These are phyloP conservation scores for Halcyon chelicuti DNA, from an alignment of 2,797 vertebrate species.

Conservation along the genomic window DNA sequence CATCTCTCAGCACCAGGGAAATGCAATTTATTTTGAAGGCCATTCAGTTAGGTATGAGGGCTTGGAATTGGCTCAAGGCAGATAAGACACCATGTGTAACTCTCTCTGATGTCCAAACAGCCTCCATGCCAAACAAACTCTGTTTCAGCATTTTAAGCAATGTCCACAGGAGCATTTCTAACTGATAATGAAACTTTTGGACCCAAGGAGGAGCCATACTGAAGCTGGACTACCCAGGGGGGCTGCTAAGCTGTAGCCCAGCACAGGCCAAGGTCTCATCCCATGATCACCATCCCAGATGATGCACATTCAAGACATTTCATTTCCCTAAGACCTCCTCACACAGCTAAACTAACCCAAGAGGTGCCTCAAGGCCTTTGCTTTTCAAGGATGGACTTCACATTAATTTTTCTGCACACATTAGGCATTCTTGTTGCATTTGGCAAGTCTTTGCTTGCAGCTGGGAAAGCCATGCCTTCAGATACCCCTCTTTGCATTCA, in stretches of 20 bases:
- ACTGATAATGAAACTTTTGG: background rate
- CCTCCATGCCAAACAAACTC: background rate
- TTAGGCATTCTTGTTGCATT: background rate
- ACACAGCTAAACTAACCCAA: background rate
- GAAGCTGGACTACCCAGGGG: accelerated
- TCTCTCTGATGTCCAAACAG: background rate
- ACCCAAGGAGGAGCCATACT: background rate
- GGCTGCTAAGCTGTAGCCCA: background rate
- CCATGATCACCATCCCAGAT: background rate
- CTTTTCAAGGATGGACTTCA: background rate
- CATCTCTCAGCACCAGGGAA: background rate
- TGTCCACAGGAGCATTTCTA: background rate
- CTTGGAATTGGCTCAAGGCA: background rate
- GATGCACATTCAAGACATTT: background rate
- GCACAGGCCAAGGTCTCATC: accelerated
- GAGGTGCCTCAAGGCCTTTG: background rate
- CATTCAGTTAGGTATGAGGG: background rate
- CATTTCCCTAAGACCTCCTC: background rate
- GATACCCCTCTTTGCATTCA: background rate
- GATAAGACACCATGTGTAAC: accelerated
- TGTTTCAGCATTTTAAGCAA: background rate
- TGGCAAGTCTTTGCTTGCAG: background rate
- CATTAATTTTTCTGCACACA: background rate
- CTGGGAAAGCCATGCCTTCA: background rate
- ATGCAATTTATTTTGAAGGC: background rate